A percentile compares a stretch with the other conserved stretches of the same genome.
phyloP scores from a whole-genome alignment of 2,113 vertebrate genomes.

The Melospiza melodia region DNA sequence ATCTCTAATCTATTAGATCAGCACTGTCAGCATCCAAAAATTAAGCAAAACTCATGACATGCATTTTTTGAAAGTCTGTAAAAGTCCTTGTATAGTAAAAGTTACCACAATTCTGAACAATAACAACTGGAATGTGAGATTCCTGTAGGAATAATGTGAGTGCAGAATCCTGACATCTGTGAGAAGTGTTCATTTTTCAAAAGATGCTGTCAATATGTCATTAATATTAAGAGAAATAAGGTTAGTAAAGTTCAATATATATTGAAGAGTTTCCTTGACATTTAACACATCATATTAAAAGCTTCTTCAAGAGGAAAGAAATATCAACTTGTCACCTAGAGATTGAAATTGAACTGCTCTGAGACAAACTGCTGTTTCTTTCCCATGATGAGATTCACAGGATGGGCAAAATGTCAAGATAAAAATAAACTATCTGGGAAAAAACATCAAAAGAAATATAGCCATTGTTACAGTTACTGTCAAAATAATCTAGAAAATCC shows the following conservation, averaged over 20 bases:
- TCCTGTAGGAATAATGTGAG: constrained; percentile 23
- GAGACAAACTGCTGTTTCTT: constrained; percentile 81
- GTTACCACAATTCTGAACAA: background rate
- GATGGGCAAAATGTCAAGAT: constrained; percentile 80
- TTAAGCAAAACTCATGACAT: background rate
- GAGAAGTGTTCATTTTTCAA: constrained; percentile 53
- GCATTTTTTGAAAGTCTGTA: background rate
- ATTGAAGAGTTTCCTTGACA: constrained; percentile 78
- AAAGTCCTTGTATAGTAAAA: background rate
- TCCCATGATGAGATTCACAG: constrained; percentile 74
- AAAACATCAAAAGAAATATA: constrained; percentile 57
- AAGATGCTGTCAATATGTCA: constrained; percentile 75
- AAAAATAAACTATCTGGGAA: constrained; percentile 73
- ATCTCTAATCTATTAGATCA: background rate
- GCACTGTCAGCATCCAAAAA: background rate
- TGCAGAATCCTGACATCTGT: constrained; percentile 41
- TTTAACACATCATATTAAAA: constrained; percentile 83
- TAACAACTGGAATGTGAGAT: background rate
- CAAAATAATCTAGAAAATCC: constrained; percentile 68
- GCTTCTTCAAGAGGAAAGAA: constrained; percentile 79
- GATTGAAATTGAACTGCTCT: constrained; percentile 77
- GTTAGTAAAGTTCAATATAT: constrained; percentile 78
- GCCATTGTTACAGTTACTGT: constrained; percentile 68
- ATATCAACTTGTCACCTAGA: constrained; percentile 82
- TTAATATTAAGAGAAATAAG: constrained; percentile 83